These are phyloP conservation scores for Porites evermanni DNA, from an alignment of 92 coral and sea anemone genomes.

Conservation along the genomic window DNA sequence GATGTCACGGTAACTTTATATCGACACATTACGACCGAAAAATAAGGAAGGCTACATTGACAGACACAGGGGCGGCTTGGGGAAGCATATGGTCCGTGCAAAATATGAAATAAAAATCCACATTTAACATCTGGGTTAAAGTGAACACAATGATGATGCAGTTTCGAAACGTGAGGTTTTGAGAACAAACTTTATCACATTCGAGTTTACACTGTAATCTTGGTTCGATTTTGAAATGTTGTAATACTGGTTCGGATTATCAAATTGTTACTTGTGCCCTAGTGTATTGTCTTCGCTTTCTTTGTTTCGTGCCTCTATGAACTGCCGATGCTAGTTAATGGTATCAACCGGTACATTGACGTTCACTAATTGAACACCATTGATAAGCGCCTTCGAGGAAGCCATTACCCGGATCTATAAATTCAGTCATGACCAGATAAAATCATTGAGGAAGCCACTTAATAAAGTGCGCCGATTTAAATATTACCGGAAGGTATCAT, in stretches of 20 bases:
- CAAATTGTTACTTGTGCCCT: slow-evolving; percentile 16
- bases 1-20: slow-evolving; percentile 51
- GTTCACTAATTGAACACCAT: slow-evolving; percentile 17
- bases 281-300: slow-evolving; percentile 17
- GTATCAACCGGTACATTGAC: background rate
- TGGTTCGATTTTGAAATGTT: background rate
- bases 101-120: slow-evolving; percentile 38
- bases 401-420: background rate
- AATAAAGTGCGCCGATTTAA: slow-evolving; percentile 28
- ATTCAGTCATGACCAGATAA: slow-evolving; percentile 10
- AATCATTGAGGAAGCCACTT: slow-evolving; percentile 27
- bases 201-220: background rate
- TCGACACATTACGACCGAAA: slow-evolving; percentile 38
- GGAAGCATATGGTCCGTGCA: slow-evolving; percentile 35
- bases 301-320: slow-evolving; percentile 15
- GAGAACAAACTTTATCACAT: background rate
- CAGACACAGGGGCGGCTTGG: slow-evolving; percentile 57
- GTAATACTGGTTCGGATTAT: slow-evolving; percentile 9
- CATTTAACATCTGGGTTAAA: slow-evolving; percentile 42
- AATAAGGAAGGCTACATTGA: slow-evolving; percentile 44
- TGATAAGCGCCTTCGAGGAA: slow-evolving; percentile 8
- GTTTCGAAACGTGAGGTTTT: background rate
- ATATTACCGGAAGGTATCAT: slow-evolving; percentile 43
- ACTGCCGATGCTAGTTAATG: background rate
- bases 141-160: background rate